phyloP scores from a whole-genome alignment of 2,113 vertebrate genomes.

The crab-eating macaque (Macaca fascicularis) region T2T-MFA8v1.1 NC_088395.1:15847501-15848000 shows the following conservation, averaged over 20 bases:
- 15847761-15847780: conserved; percentile 16
- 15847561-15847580: background rate
- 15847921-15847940: background rate
- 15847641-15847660: conserved; percentile 39
- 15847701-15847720: conserved; percentile 28
- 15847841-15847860: background rate
- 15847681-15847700: background rate
- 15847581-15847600: conserved; percentile 1
- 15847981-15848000: background rate
- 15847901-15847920: background rate
- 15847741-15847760: background rate
- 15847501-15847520: background rate
- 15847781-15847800: conserved; percentile 14
- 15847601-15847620: background rate
- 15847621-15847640: conserved; percentile 35
- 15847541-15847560: background rate
- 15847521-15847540: background rate
- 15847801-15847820: background rate
- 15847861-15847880: background rate
- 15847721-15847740: background rate
- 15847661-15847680: background rate
- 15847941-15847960: background rate
- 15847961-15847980: conserved; percentile 30
- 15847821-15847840: background rate
- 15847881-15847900: background rate